Base-by-base conservation (phyloP, 2,888 invertebrate species). In the Nomada fabriciana region DNA sequence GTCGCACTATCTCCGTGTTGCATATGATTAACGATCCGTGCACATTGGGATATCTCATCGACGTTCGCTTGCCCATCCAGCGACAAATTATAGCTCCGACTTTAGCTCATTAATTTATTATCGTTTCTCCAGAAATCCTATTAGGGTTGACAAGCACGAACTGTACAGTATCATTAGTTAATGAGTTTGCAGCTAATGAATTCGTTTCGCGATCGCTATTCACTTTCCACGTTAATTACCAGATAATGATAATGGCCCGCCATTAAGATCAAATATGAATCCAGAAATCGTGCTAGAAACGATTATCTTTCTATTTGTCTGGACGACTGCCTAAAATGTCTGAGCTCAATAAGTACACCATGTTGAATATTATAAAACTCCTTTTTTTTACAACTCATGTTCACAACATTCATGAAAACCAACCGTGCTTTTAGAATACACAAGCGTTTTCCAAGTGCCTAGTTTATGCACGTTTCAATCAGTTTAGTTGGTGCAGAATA, bases 221-320 rank as follows among this genome's bases (percentile, higher is more conserved):
- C 50, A 55, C 59, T 65, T 61, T 43, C 42, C 25, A 67, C 61
- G n/a, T 25, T 74, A 86, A 84, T 86, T 86, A 63, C 36, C 36
- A 36, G 36, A 7, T 36, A 36, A 36, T 36, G 36, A 36, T 36
- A 36, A 36, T 36, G 36, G 0, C 0, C 36, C 36, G 36, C 7
- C 36, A 36, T 36, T 36, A 36, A 36, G 36, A 36, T 36, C 36
- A 36, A 36, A 36, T 36, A 7, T 36, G 0, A 36, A 7, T 5
- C 36, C 36, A 36, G 36, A 36, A 9, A 7, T 36, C 36, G 7
- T 36, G 15, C 36, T 60, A 69, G 43, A 79, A 73, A 50, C 36
- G 55, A 61, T 69, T 63, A 67, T 42, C 11, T 53, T 50, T 53
- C 52, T 23, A 20, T 61, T 5, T 15, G 15, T 11, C 20, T 23